Conservation (phyloP, 2,888 invertebrate genomes). For the Nemurella pictetii region DNA sequence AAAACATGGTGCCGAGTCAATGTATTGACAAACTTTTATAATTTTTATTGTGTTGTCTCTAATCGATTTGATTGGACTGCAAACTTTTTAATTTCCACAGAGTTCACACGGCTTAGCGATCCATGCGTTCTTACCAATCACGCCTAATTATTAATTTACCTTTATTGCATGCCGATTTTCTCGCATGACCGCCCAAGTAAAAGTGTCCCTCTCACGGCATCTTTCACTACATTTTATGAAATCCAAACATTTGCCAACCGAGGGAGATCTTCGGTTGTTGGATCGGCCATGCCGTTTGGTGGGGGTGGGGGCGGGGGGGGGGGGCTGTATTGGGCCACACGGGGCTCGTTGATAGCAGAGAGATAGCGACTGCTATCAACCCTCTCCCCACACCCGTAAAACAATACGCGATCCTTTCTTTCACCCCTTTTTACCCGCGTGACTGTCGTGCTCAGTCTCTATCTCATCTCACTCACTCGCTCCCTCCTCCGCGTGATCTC, state of each 20-base stretch:
- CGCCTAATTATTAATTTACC: background rate
- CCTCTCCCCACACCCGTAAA: slow-evolving; percentile 25
- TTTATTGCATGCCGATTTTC: no score
- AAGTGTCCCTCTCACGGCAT: background rate
- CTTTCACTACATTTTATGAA: slow-evolving; percentile 10
- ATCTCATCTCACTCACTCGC: slow-evolving; percentile 14
- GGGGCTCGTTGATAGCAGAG: slow-evolving; percentile 20
- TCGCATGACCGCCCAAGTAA: background rate
- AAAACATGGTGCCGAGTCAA: no score
- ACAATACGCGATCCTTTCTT: slow-evolving; percentile 29
- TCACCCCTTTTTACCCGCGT: slow-evolving; percentile 21
- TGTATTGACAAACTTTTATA: no score
- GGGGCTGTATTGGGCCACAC: slow-evolving; percentile 7
- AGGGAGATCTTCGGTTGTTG: background rate
- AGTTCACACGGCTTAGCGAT: no score
- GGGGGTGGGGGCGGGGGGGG: slow-evolving; percentile 19
- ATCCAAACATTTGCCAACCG: slow-evolving; percentile 28
- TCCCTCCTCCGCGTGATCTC: slow-evolving; percentile 30
- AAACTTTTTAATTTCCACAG: no score
- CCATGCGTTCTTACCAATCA: no score
- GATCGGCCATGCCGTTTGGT: background rate
- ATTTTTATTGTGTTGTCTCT: no score
- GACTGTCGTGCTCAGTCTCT: slow-evolving; percentile 23
- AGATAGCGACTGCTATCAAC: slow-evolving; percentile 18
- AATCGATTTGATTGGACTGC: no score